These are phyloP conservation scores for Hemistola chrysoprasaria DNA, from an alignment of 2,888 invertebrate species.

Conservation along the genomic window DNA sequence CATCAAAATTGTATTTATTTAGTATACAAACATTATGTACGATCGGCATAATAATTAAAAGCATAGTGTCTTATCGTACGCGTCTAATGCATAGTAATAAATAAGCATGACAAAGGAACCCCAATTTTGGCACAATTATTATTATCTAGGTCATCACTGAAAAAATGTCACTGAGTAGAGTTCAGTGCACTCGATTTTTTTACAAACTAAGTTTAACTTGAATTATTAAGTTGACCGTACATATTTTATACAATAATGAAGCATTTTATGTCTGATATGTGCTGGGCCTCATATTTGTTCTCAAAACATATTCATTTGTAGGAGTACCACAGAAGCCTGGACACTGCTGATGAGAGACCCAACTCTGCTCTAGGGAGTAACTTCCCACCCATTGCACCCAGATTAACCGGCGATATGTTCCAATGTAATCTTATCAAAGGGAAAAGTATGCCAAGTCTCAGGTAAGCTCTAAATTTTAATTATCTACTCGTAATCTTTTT, in stretches of 20 bases:
- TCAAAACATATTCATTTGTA: slow-evolving; percentile 42
- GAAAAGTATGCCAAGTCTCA: slow-evolving; percentile 97
- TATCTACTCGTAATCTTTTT: background rate
- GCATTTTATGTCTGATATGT: slow-evolving; percentile 12
- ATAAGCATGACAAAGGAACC: too few species aligned
- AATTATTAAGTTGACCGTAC: too few species aligned
- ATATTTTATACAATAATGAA: background rate
- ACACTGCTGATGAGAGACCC: slow-evolving; percentile 89
- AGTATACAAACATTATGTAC: too few species aligned
- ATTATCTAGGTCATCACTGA: too few species aligned
- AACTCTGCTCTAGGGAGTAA: slow-evolving; percentile 87
- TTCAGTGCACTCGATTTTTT: too few species aligned
- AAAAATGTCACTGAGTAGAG: too few species aligned
- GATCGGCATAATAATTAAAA: too few species aligned
- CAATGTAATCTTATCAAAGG: slow-evolving; percentile 91
- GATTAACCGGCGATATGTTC: slow-evolving; percentile 74
- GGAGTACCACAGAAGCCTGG: slow-evolving; percentile 92
- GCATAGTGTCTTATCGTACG: too few species aligned
- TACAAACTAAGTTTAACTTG: too few species aligned
- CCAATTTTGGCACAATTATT: too few species aligned
- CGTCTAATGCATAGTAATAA: too few species aligned
- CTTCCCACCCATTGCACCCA: slow-evolving; percentile 81
- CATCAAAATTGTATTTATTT: background rate
- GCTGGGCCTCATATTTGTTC: slow-evolving; percentile 4
- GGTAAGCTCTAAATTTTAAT: slow-evolving; percentile 80